Evolutionary conservation across 2,797 vertebrate genomes (phyloP).

Genomic region (Botia kubotai): DNA sequence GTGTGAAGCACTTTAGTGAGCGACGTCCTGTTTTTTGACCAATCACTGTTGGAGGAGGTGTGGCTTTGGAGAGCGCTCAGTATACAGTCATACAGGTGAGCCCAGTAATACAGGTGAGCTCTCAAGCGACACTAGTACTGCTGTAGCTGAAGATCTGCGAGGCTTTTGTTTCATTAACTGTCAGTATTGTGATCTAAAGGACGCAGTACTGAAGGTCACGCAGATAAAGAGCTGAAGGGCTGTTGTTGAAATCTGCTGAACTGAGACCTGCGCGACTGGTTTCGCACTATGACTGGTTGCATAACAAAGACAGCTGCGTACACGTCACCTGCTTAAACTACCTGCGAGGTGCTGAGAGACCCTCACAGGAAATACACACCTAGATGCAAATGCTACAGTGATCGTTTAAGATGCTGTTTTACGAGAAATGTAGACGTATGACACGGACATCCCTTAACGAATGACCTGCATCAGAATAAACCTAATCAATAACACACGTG

Average conservation of each 20-base stretch:
- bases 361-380: background rate
- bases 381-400: background rate
- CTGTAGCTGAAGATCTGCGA: background rate
- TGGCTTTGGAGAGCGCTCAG: too few relatives aligned
- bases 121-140: background rate
- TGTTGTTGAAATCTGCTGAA: background rate
- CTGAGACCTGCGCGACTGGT: constrained; percentile 47
- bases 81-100: too few relatives aligned
- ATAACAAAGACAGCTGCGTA: background rate
- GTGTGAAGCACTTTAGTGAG: background rate
- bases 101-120: background rate
- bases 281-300: background rate
- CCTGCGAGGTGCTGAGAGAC: constrained; percentile 6
- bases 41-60: too few relatives aligned
- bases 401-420: background rate
- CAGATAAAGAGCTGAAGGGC: constrained; percentile 10
- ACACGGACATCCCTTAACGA: background rate
- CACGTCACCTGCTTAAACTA: constrained; percentile 12
- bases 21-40: background rate
- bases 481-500: background rate
- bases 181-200: background rate
- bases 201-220: constrained; percentile 24
- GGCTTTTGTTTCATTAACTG: background rate
- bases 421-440: background rate
- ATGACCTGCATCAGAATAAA: background rate